phyloP scores from a whole-genome alignment of 2,113 vertebrate species.

The Diphyllodes magnificus region DNA sequence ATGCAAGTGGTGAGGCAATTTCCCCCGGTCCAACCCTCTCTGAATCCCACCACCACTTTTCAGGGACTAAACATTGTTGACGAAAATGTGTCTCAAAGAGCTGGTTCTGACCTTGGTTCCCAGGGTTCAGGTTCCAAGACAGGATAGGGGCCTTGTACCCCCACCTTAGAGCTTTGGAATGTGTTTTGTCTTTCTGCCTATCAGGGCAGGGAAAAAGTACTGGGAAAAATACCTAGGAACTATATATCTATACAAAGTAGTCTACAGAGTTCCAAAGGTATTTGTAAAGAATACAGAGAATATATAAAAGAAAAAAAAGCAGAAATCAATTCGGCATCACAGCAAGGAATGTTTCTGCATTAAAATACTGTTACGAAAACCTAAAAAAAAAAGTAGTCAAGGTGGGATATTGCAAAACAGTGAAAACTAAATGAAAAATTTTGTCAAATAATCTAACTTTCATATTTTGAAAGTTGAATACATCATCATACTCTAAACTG shows the following conservation, averaged over 20 bases:
- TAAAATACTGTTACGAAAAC: background rate
- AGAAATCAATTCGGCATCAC: background rate
- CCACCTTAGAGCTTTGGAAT: background rate
- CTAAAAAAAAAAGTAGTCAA: background rate
- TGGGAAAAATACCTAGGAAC: background rate
- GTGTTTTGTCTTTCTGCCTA: background rate
- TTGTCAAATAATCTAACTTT: background rate
- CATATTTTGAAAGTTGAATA: background rate
- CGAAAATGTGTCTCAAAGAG: background rate
- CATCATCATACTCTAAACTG: background rate
- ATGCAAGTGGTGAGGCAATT: background rate
- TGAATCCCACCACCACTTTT: background rate
- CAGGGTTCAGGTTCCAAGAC: background rate
- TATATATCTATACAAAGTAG: background rate
- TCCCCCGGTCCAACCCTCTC: rapidly evolving
- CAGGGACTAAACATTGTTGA: rapidly evolving
- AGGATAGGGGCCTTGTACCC: no score
- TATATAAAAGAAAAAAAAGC: background rate
- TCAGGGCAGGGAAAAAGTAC: background rate
- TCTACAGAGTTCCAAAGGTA: background rate
- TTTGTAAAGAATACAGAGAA: background rate
- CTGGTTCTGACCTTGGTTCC: background rate
- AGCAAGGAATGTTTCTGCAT: background rate
- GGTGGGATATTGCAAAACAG: background rate
- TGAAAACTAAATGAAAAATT: background rate